Base-by-base conservation (phyloP, 2,797 vertebrate genomes). In the Echiichthys vipera region DNA sequence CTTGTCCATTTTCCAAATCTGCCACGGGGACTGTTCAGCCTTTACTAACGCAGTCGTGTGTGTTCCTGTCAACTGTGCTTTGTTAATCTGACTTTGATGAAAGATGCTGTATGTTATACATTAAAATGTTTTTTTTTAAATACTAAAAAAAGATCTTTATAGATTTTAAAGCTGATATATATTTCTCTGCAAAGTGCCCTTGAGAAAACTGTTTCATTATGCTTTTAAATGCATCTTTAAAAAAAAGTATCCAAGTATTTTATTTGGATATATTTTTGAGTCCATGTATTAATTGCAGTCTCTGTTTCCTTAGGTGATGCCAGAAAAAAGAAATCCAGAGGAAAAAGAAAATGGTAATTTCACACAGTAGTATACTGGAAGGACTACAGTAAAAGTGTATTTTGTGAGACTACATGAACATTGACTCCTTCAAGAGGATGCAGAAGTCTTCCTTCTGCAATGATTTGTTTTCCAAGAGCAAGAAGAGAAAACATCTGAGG, bases 301-400 rank as follows among this genome's bases (percentile, higher is more conserved):
- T 89, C 58, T 90, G 22, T 89, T 51, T 70, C 47, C 64, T 50
- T 84, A 95, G 94, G 94, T 85, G 85, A 83, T 49, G 74, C 91
- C 57, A 89, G 89, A 77, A 95, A 93, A 89, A 93, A 80, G 67
- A 94, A 92, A 81, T 65, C 84, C 0, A 93, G 91, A 92, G 92
- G 92, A 65, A 94, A 91, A 83, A 87, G 92, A 65, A 95, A 89
- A 86, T 91, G 78, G 75, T 94, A 75, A 93, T 49, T 32, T 71
- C 40, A 34, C 17, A 36, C 39, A 7, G 37, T 59, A 69, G 29
- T 69, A 65, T 80, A 73, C 69, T 77, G 71, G 83, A 86, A 63
- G 59, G 61, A 87, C 45, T 58, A 12, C 34, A 39, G 24, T 61
- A 0, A 56, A 22, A 74, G 81, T 76, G 55, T n/a, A 68, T 69